Percentiles rank a stretch among this genome's conserved stretches.
Conservation (phyloP, 2,888 invertebrate genomes). For the Rhagophthalmus giganteus region DNA sequence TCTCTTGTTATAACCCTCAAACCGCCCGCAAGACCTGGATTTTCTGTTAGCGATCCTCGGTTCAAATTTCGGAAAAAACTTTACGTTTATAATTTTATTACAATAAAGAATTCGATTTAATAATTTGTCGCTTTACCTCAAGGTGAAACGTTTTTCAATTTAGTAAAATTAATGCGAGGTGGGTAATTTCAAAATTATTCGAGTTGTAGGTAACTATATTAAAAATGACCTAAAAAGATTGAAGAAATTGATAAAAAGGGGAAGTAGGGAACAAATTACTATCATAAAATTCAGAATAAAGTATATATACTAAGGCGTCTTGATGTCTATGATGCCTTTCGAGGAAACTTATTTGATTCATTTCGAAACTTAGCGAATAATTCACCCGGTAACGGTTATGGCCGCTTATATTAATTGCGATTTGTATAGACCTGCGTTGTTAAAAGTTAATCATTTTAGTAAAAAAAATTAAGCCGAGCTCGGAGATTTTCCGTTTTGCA, state of each 20-base stretch:
- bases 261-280: not conserved
- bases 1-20: constrained; percentile 9
- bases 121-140: no score
- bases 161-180: no score
- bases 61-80: constrained; percentile 1
- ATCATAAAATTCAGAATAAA: not conserved
- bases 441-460: no score
- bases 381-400: not conserved
- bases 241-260: not conserved
- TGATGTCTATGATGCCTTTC: not conserved
- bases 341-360: not conserved
- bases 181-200: no score
- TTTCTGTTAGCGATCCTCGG: constrained; percentile 7
- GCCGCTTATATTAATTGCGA: not conserved
- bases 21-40: constrained; percentile 6
- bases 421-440: not conserved
- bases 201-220: no score
- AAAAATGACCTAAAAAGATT: no score
- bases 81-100: no score
- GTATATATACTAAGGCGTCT: not conserved
- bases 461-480: no score
- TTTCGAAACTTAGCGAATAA: not conserved
- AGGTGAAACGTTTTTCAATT: no score
- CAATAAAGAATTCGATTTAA: no score
- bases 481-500: no score